A percentile compares a stretch with the other conserved stretches of the same genome.
Evolutionary conservation across 2,113 vertebrate genomes (phyloP).

Genomic region (Oreochromis niloticus): DNA sequence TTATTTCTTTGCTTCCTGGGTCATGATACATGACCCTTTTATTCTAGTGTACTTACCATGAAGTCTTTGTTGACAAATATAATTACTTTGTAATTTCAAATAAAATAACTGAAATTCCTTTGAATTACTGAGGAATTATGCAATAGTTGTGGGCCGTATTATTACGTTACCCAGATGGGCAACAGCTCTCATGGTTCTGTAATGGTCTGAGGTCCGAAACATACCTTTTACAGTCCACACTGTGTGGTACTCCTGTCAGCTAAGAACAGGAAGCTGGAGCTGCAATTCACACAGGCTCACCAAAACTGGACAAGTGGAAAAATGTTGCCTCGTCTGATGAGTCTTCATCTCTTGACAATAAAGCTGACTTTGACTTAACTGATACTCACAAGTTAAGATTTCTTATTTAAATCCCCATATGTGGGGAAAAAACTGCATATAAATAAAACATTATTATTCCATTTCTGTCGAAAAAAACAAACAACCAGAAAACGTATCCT

Average conservation of each 20-base stretch:
- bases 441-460: not conserved
- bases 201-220: not conserved
- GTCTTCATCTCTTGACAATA: not conserved
- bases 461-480: accelerated
- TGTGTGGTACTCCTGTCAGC: accelerated
- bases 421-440: not conserved
- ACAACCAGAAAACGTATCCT: not conserved
- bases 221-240: not conserved
- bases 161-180: not conserved
- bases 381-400: not conserved
- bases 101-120: not conserved
- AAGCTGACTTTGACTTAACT: not conserved
- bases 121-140: not conserved
- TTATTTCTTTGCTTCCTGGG: not conserved
- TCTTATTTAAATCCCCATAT: not conserved
- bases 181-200: not conserved
- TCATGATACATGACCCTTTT: not conserved
- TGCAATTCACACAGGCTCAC: not conserved
- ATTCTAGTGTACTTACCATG: not conserved
- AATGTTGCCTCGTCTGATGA: not conserved
- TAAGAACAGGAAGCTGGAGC: not conserved
- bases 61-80: not conserved
- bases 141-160: not conserved
- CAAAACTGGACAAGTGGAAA: not conserved
- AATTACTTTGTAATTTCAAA: not conserved